Percentiles rank a stretch among this genome's conserved stretches.
Conservation (phyloP, 2,113 vertebrate species). For the Pseudorectes ferrugineus region DNA sequence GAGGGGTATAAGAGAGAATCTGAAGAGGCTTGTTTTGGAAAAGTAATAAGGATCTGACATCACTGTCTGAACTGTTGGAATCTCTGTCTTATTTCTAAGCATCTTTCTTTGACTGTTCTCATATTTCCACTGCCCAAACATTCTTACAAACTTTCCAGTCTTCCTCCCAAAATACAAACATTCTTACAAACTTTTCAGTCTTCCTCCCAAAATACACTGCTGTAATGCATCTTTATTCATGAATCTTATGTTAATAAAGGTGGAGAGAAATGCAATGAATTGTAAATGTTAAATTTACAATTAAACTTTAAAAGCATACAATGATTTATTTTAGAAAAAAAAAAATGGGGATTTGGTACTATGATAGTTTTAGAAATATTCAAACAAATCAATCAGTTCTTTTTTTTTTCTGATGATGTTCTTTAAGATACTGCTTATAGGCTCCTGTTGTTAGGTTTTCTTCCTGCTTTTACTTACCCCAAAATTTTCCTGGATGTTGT, state of each 20-base stretch:
- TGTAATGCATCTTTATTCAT: background rate
- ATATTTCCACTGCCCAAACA: background rate
- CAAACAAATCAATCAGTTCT: rapidly evolving
- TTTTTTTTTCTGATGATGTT: background rate
- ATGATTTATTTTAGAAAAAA: background rate
- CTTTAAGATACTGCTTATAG: background rate
- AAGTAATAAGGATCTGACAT: constrained; percentile 26
- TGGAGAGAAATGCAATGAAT: background rate
- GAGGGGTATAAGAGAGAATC: background rate
- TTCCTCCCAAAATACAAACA: background rate
- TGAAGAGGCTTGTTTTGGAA: constrained; percentile 17
- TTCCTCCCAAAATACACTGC: background rate
- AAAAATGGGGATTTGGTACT: background rate
- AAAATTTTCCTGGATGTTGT: background rate
- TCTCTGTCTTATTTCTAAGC: constrained; percentile 23
- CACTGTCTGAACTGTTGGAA: constrained; percentile 26
- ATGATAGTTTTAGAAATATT: background rate
- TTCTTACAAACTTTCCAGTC: constrained; percentile 27
- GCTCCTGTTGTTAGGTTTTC: background rate
- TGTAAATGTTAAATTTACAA: background rate
- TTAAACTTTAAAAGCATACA: background rate
- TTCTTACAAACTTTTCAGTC: constrained; percentile 26
- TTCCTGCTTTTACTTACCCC: background rate
- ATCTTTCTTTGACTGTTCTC: constrained; percentile 13
- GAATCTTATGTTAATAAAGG: background rate